phyloP scores from a whole-genome alignment of 2,113 vertebrate species.

The Callionymus lyra region DNA sequence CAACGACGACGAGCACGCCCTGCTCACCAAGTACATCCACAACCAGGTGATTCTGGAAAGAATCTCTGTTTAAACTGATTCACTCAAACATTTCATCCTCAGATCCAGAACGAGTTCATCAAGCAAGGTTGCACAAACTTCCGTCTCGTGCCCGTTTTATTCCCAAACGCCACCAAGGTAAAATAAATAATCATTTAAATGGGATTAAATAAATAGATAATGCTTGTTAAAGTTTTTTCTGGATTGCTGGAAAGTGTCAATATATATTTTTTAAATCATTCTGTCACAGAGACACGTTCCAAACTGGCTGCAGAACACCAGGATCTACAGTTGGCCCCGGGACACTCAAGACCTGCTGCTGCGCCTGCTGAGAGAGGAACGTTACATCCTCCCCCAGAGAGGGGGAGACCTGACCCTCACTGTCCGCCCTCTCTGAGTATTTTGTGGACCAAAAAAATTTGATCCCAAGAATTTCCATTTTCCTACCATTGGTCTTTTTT shows the following conservation, averaged over 20 bases:
- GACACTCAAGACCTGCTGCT: constrained; percentile 82
- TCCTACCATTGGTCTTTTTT: neutral
- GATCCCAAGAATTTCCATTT: no score
- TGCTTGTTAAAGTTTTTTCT: no score
- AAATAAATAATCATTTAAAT: no score
- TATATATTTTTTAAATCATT: no score
- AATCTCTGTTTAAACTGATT: neutral
- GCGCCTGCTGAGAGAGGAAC: constrained; percentile 82
- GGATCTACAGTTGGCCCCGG: constrained; percentile 81
- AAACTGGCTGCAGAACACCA: constrained; percentile 87
- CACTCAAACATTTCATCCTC: constrained; percentile 8
- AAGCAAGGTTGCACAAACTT: constrained; percentile 94
- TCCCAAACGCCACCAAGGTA: constrained; percentile 84
- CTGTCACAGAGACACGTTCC: constrained; percentile 77
- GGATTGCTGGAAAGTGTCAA: no score
- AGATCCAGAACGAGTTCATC: constrained; percentile 97
- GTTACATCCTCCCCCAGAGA: constrained; percentile 76
- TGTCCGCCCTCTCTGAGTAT: constrained; percentile 57
- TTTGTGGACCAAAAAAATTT: no score
- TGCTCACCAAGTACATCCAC: constrained; percentile 95
- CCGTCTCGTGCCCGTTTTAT: constrained; percentile 88
- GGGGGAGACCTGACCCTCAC: constrained; percentile 78
- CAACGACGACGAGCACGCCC: constrained; percentile 82
- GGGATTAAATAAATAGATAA: no score
- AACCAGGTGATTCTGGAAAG: constrained; percentile 73